Conservation (phyloP, 2,888 invertebrate genomes). For the Cheilosia urbana region DNA sequence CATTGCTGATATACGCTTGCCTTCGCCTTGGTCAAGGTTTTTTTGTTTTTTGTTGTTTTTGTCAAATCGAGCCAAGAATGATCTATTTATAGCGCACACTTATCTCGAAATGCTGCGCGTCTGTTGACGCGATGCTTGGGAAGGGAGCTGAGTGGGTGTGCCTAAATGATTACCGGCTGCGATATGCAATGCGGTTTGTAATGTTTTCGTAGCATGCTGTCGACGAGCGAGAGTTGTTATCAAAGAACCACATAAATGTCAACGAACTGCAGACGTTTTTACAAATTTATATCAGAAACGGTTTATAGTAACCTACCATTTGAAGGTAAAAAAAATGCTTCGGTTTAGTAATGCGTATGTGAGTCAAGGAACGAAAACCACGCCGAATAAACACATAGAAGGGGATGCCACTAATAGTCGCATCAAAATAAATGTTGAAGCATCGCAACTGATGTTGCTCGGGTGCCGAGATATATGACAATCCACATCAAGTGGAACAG, state of each 20-base stretch:
- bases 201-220: not conserved
- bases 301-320: too few species aligned
- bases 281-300: too few species aligned
- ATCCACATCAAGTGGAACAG: too few species aligned
- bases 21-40: slow-evolving; percentile 49
- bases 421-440: not conserved
- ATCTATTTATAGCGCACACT: slow-evolving; percentile 51
- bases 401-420: not conserved
- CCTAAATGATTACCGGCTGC: slow-evolving; percentile 27
- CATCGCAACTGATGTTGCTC: too few species aligned
- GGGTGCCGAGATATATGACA: too few species aligned
- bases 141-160: slow-evolving; percentile 43
- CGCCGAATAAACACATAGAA: not conserved
- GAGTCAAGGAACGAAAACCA: not conserved
- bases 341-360: too few species aligned
- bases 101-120: slow-evolving; percentile 30
- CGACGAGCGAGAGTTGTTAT: not conserved
- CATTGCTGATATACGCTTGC: not conserved
- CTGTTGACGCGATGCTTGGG: slow-evolving; percentile 9
- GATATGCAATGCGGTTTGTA: slow-evolving; percentile 27
- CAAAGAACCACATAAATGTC: not conserved
- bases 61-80: slow-evolving; percentile 15
- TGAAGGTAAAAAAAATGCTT: too few species aligned
- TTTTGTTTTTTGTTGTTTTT: slow-evolving; percentile 6
- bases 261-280: too few species aligned